Percentiles rank a stretch among this genome's conserved stretches.
These are phyloP conservation scores for Syngnathus scovelli DNA, from an alignment of 2,113 vertebrate genomes.

Conservation along the genomic window DNA sequence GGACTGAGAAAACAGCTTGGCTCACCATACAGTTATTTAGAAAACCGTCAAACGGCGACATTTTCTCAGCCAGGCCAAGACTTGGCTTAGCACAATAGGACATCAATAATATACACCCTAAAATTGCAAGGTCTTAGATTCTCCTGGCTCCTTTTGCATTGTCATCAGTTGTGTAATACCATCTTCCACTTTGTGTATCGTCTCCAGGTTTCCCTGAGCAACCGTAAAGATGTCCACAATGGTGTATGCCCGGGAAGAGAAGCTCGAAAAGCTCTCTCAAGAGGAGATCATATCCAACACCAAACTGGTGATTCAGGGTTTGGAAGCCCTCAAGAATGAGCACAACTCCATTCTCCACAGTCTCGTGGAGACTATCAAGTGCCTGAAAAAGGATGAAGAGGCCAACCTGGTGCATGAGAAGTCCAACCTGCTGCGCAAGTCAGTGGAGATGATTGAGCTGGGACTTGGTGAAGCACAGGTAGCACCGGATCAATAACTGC, in stretches of 20 bases:
- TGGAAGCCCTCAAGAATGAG: constrained; percentile 94
- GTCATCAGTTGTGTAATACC: background rate
- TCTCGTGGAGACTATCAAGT: constrained; percentile 94
- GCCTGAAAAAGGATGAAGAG: constrained; percentile 96
- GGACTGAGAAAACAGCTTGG: constrained; percentile 29
- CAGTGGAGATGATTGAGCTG: constrained; percentile 97
- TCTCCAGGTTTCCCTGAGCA: constrained; percentile 59
- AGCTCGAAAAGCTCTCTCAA: constrained; percentile 90
- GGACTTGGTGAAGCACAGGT: constrained; percentile 97
- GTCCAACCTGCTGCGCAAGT: constrained; percentile 89
- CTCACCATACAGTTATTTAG: constrained; percentile 15
- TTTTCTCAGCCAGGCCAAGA: constrained; percentile 22
- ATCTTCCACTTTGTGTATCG: background rate
- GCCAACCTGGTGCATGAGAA: constrained; percentile 96
- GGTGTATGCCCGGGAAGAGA: constrained; percentile 88
- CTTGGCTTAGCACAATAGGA: constrained; percentile 36
- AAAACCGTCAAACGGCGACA: constrained; percentile 7
- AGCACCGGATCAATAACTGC: background rate
- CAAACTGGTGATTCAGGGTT: constrained; percentile 92
- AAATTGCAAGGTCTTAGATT: constrained; percentile 5
- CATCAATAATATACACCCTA: constrained; percentile 11
- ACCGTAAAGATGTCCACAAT: constrained; percentile 81
- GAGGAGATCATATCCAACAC: constrained; percentile 98
- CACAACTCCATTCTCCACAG: constrained; percentile 97
- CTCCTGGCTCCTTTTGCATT: background rate